Conservation (phyloP, 2,113 vertebrate genomes). For the Pachycephala philippinensis region DNA sequence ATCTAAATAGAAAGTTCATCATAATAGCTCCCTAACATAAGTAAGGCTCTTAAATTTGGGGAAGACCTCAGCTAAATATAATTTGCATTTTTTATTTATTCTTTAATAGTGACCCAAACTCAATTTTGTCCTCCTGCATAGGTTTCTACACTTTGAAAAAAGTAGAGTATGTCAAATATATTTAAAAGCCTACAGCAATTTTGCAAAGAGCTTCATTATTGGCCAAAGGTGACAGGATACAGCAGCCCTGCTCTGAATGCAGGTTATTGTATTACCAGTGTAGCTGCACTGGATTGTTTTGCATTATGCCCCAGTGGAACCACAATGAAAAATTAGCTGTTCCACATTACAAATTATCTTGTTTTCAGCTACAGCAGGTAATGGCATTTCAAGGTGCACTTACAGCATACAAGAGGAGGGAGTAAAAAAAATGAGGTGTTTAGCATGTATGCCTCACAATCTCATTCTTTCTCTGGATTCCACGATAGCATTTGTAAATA, state of each 20-base stretch:
- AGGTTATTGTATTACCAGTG: background rate
- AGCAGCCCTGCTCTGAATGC: slow-evolving; percentile 30
- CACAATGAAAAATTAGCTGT: slow-evolving; percentile 74
- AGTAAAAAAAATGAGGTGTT: background rate
- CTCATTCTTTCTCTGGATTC: background rate
- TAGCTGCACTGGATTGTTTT: slow-evolving; percentile 9
- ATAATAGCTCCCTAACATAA: background rate
- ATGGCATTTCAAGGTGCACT: slow-evolving; percentile 65
- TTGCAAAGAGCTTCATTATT: background rate
- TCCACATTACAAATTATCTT: slow-evolving; percentile 75
- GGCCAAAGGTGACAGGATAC: background rate
- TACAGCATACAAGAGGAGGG: background rate
- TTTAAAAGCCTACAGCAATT: background rate
- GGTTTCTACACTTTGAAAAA: background rate
- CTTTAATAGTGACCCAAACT: background rate
- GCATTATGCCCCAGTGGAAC: slow-evolving; percentile 55
- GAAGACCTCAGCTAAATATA: background rate
- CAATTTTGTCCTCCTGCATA: background rate
- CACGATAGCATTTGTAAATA: background rate
- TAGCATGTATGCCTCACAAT: background rate
- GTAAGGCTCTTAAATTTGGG: background rate
- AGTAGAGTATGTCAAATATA: background rate
- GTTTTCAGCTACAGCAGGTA: slow-evolving; percentile 56
- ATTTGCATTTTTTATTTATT: background rate
- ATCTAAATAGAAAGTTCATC: background rate